Conservation (phyloP, 1,140 invertebrate species). For the Bombus cullumanus region DNA sequence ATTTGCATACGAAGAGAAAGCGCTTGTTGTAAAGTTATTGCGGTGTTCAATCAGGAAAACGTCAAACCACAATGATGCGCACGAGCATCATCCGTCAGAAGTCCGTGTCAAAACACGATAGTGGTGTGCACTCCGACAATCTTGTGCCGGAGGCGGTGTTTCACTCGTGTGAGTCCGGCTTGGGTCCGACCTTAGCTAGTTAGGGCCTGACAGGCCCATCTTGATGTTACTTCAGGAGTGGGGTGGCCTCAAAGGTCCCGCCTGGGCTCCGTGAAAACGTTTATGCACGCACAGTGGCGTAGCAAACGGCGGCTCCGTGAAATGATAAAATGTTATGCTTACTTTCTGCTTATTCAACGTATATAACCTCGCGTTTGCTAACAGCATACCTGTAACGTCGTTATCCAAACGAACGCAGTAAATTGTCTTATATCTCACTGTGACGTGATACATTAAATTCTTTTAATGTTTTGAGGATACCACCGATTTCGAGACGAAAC, state of each 20-base stretch:
- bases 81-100: slow-evolving; percentile 68
- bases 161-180: slow-evolving; percentile 69
- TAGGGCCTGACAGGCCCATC: slow-evolving; percentile 80
- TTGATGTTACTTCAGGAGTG: slow-evolving; percentile 72
- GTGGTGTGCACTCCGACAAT: slow-evolving; percentile 65
- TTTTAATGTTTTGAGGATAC: background rate
- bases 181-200: slow-evolving; percentile 74
- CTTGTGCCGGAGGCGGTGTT: slow-evolving; percentile 57
- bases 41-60: slow-evolving; percentile 64
- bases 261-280: slow-evolving; percentile 77
- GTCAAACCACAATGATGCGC: slow-evolving; percentile 58
- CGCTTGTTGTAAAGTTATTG: slow-evolving; percentile 59
- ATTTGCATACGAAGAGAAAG: slow-evolving; percentile 2
- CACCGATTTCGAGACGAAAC: background rate
- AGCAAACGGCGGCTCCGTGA: slow-evolving; percentile 56
- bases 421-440: background rate
- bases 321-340: background rate
- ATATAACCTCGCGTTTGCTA: background rate
- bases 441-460: background rate
- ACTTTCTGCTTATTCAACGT: background rate
- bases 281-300: slow-evolving; percentile 77
- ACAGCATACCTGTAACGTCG: background rate
- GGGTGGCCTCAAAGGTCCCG: slow-evolving; percentile 74
- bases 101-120: slow-evolving; percentile 80
- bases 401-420: background rate